Base-by-base conservation (phyloP, 2,797 vertebrate species). In the Limnodromus scolopaceus region DNA sequence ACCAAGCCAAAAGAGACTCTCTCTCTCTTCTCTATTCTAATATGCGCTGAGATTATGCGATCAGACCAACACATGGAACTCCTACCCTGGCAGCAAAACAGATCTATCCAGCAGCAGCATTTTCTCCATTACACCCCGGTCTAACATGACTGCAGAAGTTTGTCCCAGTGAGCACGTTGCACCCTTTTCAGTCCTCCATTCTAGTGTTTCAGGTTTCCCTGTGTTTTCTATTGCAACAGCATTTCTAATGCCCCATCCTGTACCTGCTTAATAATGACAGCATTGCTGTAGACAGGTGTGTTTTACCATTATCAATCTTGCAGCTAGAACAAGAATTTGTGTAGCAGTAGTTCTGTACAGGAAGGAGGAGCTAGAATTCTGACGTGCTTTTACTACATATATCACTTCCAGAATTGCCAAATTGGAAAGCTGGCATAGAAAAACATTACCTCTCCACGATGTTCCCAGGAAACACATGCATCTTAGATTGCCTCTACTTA, bases 371-470 rank as follows among this genome's bases (percentile, higher is more conserved):
- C 41, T 53, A 48, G 38, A 87, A 57, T 70, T 77, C 61, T 84
- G 51, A 70, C 2, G 10, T 54, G 53, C 14, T 71, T 82, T 91
- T 57, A 66, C 69, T n/a, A 55, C 22, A 11, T 20, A 3, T 14
- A 24, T 71, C 24, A 18, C 49, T 84, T 27, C 27, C 51, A 45
- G 51, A 82, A 87, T 3, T 81, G 65, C 38, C 3, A 3, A 72
- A 36, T 5, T 68, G 63, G 53, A 71, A 41, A n/a, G n/a, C 12
- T 70, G 55, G 23, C 55, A 77, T 6, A 63, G 78, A 43, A 27
- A 89, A 57, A 75, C 0, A 0, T 54, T 55, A 22, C 75, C 71
- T 36, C 12, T 36, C 54, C 39, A 18, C 2, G 1, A 63, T 9
- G 27, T 63, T 75, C 66, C 92, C 53, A 34, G 54, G 51, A 89